These are phyloP conservation scores for Drosophila kuntzei DNA, from an alignment of 2,888 invertebrate species.

Conservation along the genomic window DNA sequence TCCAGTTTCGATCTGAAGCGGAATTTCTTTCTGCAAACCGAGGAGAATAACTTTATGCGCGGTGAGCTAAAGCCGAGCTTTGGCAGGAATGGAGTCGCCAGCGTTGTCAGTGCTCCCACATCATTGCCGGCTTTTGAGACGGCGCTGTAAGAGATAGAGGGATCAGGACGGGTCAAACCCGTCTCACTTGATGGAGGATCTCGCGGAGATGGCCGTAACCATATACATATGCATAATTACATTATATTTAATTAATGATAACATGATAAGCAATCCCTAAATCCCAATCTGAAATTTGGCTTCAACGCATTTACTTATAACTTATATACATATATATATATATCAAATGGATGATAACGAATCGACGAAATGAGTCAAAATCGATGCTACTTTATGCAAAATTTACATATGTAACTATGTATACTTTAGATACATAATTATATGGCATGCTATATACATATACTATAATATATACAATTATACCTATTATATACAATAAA, in stretches of 20 bases:
- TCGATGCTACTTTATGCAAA: constrained; percentile 79
- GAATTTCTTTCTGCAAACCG: constrained; percentile 85
- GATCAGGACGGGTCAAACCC: constrained; percentile 67
- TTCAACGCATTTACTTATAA: constrained; percentile 63
- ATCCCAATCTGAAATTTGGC: constrained; percentile 40
- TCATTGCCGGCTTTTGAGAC: constrained; percentile 81
- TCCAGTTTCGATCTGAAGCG: constrained; percentile 83
- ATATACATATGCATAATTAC: constrained; percentile 41
- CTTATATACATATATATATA: constrained; percentile 17
- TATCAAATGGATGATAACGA: constrained; percentile 37
- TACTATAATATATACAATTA: constrained; percentile 45
- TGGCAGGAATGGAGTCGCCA: constrained; percentile 35
- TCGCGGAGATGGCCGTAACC: constrained; percentile 11
- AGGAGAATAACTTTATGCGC: constrained; percentile 85
- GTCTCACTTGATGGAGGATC: constrained; percentile 39
- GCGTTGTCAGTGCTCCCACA: constrained; percentile 33
- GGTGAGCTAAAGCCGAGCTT: constrained; percentile 82
- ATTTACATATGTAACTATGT: constrained; percentile 57
- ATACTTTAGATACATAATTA: constrained; percentile 39
- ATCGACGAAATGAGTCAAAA: too few species aligned
- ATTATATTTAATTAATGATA: constrained; percentile 38
- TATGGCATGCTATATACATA: constrained; percentile 31
- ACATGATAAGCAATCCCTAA: constrained; percentile 61
- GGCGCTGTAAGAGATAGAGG: constrained; percentile 67
- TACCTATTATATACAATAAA: constrained; percentile 69